Evolutionary conservation across 1,140 invertebrate species (phyloP), one percentile per base, ranked within the genome.

Genomic region (Cydia splendana): DNA sequence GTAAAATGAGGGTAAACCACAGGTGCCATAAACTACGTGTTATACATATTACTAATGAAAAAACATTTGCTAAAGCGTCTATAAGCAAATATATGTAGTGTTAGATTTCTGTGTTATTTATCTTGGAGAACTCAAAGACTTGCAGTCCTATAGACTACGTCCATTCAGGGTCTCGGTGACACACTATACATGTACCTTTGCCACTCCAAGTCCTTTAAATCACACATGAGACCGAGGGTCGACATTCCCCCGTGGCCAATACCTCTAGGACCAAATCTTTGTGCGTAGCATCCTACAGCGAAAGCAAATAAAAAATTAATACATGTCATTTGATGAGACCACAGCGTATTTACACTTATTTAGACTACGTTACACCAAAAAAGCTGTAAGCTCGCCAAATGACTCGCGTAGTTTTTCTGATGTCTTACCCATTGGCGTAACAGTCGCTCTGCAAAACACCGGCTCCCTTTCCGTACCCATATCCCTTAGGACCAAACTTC

Each of bases 401-500:
- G 80, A 84, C 81, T 81, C 76, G 75, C 76, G 65, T 57, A 77
- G 18, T 74, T 79, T 81, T 76, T 65, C 73, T 77, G 53, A 78
- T 80, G 28, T 87, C 95, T 94, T 95, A 96, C 96, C 95, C 95
- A 93, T 96, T 95, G 89, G 95, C 95, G 92, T 95, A 95, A 91
- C 95, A 95, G 94, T 98, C 97, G 93, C 96, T 97, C 94, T 98
- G 97, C 83, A 98, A 94, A 82, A 97, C 97, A 88, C 97, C 98
- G 87, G 97, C 97, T 88, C 97, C 97, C 94, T 97, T 96, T 82
- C 97, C 98, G 93, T 97, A 98, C 83, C 98, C 98, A 93, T 98
- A 98, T 91, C 98, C 98, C 94, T 98, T 98, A 78, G 97, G 98
- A 83, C 97, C 98, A 94, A 98, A 98, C 94, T 96, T 96, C 95